Percentiles rank a stretch among this genome's conserved stretches.
phyloP scores from a whole-genome alignment of 2,797 vertebrate species.

The Coluber constrictor region DNA sequence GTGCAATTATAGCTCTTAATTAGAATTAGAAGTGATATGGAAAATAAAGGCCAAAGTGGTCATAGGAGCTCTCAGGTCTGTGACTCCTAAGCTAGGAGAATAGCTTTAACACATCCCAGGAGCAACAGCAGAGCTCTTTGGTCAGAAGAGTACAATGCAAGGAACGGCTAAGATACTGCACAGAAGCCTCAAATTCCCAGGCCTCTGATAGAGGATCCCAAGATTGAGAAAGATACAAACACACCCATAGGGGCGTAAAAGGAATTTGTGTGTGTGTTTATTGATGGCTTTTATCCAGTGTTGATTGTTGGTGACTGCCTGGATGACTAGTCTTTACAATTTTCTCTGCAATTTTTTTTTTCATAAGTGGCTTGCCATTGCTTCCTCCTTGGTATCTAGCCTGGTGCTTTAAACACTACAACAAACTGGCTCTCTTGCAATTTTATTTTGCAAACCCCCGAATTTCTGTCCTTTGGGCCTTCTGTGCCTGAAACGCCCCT shows the following conservation, averaged over 20 bases:
- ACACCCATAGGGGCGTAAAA: not conserved
- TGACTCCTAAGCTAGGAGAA: not conserved
- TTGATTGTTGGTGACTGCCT: not conserved
- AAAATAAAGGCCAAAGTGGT: not conserved
- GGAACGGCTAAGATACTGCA: not conserved
- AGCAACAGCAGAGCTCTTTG: not conserved
- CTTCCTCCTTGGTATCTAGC: not conserved
- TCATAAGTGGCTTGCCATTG: not conserved
- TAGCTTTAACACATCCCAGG: not conserved
- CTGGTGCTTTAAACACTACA: not conserved
- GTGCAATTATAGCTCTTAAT: too few relatives aligned
- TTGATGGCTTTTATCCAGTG: not conserved
- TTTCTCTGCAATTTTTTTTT: not conserved
- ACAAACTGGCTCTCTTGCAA: not conserved
- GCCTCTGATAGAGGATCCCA: not conserved
- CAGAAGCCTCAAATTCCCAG: not conserved
- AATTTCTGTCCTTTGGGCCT: not conserved
- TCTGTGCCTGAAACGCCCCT: not conserved
- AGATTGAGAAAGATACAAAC: not conserved
- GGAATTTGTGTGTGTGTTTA: not conserved
- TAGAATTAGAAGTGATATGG: not conserved
- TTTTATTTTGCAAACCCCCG: not conserved
- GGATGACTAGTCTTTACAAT: not conserved
- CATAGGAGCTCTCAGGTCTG: not conserved
- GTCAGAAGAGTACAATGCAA: not conserved